Conservation (phyloP, 2,797 vertebrate genomes). For the Eutrigla gurnardus region DNA sequence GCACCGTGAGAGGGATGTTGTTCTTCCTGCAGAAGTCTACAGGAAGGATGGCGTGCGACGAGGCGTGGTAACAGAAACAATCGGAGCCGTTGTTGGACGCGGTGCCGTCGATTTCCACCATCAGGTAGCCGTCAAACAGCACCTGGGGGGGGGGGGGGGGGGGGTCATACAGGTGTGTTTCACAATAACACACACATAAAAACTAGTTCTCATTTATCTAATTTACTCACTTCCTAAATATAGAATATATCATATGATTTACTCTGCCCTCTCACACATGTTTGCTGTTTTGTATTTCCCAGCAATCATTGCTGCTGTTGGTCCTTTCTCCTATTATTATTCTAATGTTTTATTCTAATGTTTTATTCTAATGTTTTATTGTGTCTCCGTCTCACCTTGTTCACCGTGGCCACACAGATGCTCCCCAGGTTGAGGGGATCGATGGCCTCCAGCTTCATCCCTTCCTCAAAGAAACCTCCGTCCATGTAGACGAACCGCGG, state of each 20-base stretch:
- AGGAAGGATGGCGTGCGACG: slow-evolving; percentile 92
- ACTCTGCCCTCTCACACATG: too few species aligned
- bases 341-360: too few species aligned
- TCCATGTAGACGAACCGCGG: slow-evolving; percentile 92
- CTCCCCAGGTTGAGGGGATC: slow-evolving; percentile 95
- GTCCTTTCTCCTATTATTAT: too few species aligned
- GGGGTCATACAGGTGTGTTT: too few species aligned
- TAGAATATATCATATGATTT: too few species aligned
- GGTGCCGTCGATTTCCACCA: slow-evolving; percentile 92
- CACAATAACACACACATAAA: too few species aligned
- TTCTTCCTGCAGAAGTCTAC: slow-evolving; percentile 91
- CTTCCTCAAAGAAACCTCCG: slow-evolving; percentile 90
- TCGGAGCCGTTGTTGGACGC: slow-evolving; percentile 85
- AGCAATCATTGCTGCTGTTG: too few species aligned
- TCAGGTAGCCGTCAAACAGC: slow-evolving; percentile 93
- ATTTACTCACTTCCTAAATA: too few species aligned
- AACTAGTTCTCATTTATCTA: too few species aligned
- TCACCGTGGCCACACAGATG: slow-evolving; percentile 94
- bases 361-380: too few species aligned
- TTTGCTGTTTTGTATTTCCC: too few species aligned
- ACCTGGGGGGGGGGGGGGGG: slow-evolving; percentile 79
- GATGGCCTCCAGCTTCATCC: slow-evolving; percentile 97
- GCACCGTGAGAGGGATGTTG: slow-evolving; percentile 86
- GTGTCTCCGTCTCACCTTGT: slow-evolving; percentile 83
- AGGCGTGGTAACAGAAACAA: slow-evolving; percentile 97